phyloP scores from a whole-genome alignment of 35 echinoderm and acorn worm species.

The Apostichopus japonicus region DNA sequence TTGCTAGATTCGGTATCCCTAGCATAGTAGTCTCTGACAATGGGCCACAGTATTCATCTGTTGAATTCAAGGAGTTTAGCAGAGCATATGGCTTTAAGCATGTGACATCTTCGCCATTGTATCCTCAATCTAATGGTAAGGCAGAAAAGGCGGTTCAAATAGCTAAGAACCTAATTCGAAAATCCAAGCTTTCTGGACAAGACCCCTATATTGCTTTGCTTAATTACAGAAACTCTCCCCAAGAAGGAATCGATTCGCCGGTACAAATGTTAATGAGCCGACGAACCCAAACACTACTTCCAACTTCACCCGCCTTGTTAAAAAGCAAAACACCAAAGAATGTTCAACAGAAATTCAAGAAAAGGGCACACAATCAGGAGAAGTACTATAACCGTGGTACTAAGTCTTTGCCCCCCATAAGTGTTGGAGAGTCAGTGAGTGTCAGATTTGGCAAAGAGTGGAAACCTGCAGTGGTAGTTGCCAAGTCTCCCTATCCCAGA shows the following conservation, averaged over 20 bases:
- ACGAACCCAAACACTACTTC: conserved; percentile 23
- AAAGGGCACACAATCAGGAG: neutral
- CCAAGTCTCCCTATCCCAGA: neutral
- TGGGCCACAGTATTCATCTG: conserved; percentile 6
- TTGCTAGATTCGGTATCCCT: neutral
- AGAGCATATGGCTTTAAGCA: conserved; percentile 46
- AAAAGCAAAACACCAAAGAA: neutral
- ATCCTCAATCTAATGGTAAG: conserved; percentile 47
- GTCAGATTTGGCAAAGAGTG: conserved; percentile 8
- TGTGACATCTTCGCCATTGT: conserved; percentile 29
- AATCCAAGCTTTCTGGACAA: conserved; percentile 17
- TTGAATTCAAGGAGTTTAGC: neutral
- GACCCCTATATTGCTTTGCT: conserved; percentile 60
- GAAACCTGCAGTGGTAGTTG: neutral
- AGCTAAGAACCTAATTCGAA: conserved; percentile 33
- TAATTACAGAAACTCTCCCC: conserved; percentile 37
- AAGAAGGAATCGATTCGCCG: conserved; percentile 9
- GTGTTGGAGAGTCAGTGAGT: neutral
- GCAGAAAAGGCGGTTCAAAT: conserved; percentile 52
- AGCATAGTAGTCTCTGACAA: neutral
- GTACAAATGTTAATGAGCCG: conserved; percentile 5
- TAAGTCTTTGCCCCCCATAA: neutral
- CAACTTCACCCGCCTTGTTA: neutral
- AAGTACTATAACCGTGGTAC: neutral
- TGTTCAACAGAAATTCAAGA: conserved; percentile 8